Evolutionary conservation across 1,140 invertebrate genomes (phyloP).

Genomic region (Drosophila setifemur): DNA sequence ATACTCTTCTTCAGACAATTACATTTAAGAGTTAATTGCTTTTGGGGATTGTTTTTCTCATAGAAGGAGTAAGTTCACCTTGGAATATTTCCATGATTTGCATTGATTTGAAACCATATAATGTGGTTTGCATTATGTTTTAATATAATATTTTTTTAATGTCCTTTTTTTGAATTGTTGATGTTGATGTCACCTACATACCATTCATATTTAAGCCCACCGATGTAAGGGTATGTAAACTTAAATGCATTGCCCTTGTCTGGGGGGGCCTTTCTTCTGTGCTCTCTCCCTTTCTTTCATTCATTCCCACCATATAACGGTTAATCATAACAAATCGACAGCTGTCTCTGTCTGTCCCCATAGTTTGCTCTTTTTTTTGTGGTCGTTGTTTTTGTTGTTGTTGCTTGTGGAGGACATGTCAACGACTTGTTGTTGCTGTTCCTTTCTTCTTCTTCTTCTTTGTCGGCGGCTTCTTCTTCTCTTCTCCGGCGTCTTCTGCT

Average conservation of each 20-base stretch:
- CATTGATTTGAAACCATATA: too few relatives aligned
- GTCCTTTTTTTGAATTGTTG: too few relatives aligned
- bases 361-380: slow-evolving; percentile 2
- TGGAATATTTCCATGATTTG: too few relatives aligned
- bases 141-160: too few relatives aligned
- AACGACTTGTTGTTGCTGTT: slow-evolving; percentile 54
- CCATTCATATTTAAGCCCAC: too few relatives aligned
- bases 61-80: too few relatives aligned
- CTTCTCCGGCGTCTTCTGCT: too few relatives aligned
- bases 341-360: slow-evolving; percentile 27
- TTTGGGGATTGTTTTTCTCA: too few relatives aligned
- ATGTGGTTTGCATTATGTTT: too few relatives aligned
- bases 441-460: slow-evolving; percentile 1
- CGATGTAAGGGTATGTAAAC: not conserved
- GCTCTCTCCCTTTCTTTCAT: not conserved
- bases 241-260: not conserved
- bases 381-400: too few relatives aligned
- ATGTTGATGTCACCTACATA: too few relatives aligned
- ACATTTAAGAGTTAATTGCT: too few relatives aligned
- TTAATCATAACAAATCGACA: slow-evolving; percentile 69
- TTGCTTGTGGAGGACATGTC: slow-evolving; percentile 55
- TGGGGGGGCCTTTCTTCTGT: not conserved
- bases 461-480: slow-evolving; percentile 3
- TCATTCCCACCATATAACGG: slow-evolving; percentile 37
- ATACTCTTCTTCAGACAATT: not conserved